These are phyloP conservation scores for Acomys russatus DNA, from an alignment of 2,797 vertebrate species.

Conservation along the genomic window DNA sequence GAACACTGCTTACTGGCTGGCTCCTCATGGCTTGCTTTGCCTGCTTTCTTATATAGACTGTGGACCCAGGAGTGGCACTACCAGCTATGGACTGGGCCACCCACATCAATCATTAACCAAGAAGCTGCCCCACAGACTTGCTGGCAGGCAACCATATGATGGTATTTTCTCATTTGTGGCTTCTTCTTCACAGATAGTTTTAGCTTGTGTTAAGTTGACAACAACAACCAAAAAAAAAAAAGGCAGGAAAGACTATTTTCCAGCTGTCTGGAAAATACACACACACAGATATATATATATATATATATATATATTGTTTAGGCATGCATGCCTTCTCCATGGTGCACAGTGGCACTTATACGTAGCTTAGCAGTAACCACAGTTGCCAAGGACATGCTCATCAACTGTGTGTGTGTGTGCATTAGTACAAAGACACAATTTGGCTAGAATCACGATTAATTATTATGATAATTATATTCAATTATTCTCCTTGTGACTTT, in stretches of 20 bases:
- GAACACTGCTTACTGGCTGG: too few relatives aligned
- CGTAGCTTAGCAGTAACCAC: too few relatives aligned
- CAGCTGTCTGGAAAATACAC: background rate
- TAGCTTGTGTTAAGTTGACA: background rate
- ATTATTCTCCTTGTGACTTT: constrained; percentile 49
- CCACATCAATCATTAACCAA: background rate
- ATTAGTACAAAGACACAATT: background rate
- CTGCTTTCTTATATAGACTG: background rate
- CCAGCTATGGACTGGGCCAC: too few relatives aligned
- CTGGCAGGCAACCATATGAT: background rate
- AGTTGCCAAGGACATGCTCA: too few relatives aligned
- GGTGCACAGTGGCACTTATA: too few relatives aligned
- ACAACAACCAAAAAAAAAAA: background rate
- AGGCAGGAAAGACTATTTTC: background rate
- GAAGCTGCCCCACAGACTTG: background rate
- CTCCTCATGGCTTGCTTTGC: background rate
- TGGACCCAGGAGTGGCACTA: too few relatives aligned
- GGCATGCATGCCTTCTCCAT: too few relatives aligned
- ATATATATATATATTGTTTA: too few relatives aligned
- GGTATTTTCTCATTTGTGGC: background rate
- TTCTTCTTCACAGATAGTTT: background rate
- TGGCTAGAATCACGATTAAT: constrained; percentile 8
- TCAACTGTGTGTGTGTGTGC: too few relatives aligned
- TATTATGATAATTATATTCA: background rate
- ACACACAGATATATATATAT: too few relatives aligned